phyloP scores from a whole-genome alignment of 1,140 invertebrate species.

The Platorchestia sp. region DNA sequence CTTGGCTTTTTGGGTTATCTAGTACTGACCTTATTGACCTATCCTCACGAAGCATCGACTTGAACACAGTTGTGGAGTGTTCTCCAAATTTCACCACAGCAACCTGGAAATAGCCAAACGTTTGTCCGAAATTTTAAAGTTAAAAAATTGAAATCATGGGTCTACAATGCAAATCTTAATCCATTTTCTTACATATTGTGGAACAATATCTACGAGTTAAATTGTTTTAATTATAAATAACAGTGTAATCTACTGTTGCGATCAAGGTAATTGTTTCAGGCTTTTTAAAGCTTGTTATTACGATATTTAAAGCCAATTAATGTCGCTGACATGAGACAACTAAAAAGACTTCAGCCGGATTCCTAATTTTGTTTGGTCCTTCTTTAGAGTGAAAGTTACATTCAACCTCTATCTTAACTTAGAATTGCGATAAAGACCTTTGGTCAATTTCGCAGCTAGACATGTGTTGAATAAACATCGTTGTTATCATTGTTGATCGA shows the following conservation, averaged over 20 bases:
- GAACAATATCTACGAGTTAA: background rate
- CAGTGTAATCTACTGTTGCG: background rate
- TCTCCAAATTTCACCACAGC: background rate
- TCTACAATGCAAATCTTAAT: background rate
- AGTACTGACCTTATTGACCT: background rate
- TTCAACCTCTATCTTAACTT: too few species aligned
- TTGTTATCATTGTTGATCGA: too few species aligned
- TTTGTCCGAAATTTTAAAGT: background rate
- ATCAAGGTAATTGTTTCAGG: background rate
- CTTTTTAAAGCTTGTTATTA: background rate
- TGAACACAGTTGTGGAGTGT: background rate
- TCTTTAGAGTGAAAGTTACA: too few species aligned
- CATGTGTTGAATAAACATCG: too few species aligned
- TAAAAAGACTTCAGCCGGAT: background rate
- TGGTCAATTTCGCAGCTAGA: too few species aligned
- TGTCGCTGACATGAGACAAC: background rate
- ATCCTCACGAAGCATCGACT: background rate
- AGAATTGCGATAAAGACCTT: too few species aligned
- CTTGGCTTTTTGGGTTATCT: too few species aligned
- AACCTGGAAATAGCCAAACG: background rate
- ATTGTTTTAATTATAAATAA: background rate
- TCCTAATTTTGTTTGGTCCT: too few species aligned
- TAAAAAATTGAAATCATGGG: background rate
- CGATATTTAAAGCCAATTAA: background rate
- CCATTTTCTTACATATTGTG: background rate